A percentile compares a stretch with the other conserved stretches of the same genome.
These are phyloP conservation scores for Caenorhabditis auriculariae DNA, from an alignment of 2,888 invertebrate species.

Conservation along the genomic window DNA sequence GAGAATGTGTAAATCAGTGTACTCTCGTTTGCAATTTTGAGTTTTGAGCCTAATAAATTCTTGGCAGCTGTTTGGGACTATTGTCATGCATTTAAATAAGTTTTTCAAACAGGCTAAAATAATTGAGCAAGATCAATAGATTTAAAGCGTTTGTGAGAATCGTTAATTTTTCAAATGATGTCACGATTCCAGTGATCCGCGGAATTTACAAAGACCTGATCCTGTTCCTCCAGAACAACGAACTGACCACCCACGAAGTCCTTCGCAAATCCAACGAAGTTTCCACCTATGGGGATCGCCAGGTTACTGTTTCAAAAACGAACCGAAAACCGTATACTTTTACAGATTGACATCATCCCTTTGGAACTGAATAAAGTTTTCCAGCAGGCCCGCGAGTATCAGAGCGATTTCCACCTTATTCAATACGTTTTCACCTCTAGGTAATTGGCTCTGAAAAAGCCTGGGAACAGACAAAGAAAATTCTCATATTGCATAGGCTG, in stretches of 20 bases:
- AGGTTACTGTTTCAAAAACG: constrained; percentile 8
- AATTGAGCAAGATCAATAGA: not conserved
- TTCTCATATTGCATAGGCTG: too few species aligned
- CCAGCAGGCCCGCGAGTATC: constrained; percentile 40
- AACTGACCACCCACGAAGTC: constrained; percentile 5
- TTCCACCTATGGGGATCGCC: constrained; percentile 21
- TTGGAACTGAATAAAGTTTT: constrained; percentile 37
- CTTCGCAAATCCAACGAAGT: constrained; percentile 15
- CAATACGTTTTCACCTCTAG: constrained; percentile 43
- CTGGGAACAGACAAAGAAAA: not conserved
- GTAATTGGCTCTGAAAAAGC: constrained; percentile 7
- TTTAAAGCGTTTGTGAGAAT: not conserved
- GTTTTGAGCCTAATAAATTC: too few species aligned
- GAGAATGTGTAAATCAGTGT: too few species aligned
- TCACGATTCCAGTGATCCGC: constrained; percentile 34
- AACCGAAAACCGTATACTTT: not conserved
- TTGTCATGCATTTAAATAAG: not conserved
- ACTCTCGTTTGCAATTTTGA: too few species aligned
- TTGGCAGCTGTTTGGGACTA: too few species aligned
- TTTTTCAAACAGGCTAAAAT: not conserved
- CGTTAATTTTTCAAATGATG: not conserved
- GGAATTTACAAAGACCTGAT: constrained; percentile 45
- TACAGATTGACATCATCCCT: constrained; percentile 29
- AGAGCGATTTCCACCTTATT: constrained; percentile 23
- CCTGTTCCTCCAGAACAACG: constrained; percentile 8